Percentiles rank a stretch among this genome's conserved stretches.
phyloP scores from a whole-genome alignment of 30 jellyfish, hydroid and myxozoan genomes.

The Hydractinia echinata region DNA sequence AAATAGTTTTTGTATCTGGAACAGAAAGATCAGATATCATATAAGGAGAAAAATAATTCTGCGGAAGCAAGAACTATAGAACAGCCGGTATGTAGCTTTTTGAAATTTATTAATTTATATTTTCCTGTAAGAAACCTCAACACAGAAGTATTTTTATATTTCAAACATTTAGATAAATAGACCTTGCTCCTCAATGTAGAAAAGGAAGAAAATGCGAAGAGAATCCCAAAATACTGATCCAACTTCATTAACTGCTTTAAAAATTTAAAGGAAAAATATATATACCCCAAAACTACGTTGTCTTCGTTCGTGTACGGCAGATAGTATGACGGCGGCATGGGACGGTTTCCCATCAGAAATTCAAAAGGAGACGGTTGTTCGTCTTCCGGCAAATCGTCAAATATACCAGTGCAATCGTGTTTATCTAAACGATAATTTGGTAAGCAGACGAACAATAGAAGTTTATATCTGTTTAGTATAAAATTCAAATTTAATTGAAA shows the following conservation, averaged over 20 bases:
- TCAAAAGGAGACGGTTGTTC: neutral
- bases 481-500: neutral
- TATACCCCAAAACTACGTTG: constrained; percentile 25
- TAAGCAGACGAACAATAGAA: neutral
- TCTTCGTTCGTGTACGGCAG: constrained; percentile 25
- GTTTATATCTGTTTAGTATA: neutral
- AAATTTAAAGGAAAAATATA: neutral
- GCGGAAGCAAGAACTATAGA: neutral
- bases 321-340: constrained; percentile 22
- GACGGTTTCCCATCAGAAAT: constrained; percentile 6
- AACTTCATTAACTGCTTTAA: neutral
- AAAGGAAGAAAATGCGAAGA: neutral
- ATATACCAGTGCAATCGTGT: constrained; percentile 30
- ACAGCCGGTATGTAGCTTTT: neutral
- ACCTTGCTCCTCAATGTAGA: neutral
- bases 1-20: constrained; percentile 24
- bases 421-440: neutral
- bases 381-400: constrained; percentile 31
- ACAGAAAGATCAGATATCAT: neutral
- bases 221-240: neutral
- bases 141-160: neutral
- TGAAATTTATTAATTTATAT: too few relatives aligned
- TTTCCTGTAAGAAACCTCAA: neutral
- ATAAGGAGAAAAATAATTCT: neutral
- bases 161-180: neutral